Conservation (phyloP, 1,140 invertebrate genomes). For the Vanessa tameamea region DNA sequence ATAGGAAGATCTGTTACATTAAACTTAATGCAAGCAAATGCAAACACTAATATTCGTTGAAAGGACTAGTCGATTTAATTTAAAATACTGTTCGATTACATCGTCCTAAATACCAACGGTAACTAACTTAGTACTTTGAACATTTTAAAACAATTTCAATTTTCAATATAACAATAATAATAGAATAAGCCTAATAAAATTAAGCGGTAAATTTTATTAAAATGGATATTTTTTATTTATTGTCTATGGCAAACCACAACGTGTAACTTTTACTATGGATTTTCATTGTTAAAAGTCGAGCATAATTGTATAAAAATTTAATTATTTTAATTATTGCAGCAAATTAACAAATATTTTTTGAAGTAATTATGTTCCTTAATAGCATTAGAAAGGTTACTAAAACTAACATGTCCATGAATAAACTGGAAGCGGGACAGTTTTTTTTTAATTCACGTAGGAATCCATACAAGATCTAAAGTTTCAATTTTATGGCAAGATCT, state of each 20-base stretch:
- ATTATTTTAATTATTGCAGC: background rate
- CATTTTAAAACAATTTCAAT: slow-evolving; percentile 4
- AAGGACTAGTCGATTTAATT: slow-evolving; percentile 37
- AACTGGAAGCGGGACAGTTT: background rate
- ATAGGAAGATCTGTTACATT: slow-evolving; percentile 23
- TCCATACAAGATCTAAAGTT: slow-evolving; percentile 16
- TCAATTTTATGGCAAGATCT: slow-evolving; percentile 42
- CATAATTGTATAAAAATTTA: background rate
- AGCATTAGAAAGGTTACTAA: background rate
- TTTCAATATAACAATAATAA: slow-evolving; percentile 9
- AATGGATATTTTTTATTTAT: background rate
- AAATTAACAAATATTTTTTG: background rate
- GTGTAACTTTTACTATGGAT: background rate
- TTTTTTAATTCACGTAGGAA: slow-evolving; percentile 6
- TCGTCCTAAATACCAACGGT: slow-evolving; percentile 26
- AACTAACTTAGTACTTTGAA: slow-evolving; percentile 22
- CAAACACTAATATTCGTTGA: slow-evolving; percentile 32
- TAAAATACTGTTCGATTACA: slow-evolving; percentile 37
- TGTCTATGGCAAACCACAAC: slow-evolving; percentile 5
- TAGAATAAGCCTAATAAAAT: slow-evolving; percentile 10
- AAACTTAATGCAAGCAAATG: slow-evolving; percentile 30
- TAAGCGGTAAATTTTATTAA: background rate
- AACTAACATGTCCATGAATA: background rate
- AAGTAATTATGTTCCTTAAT: background rate
- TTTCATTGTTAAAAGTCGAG: background rate